Evolutionary conservation across 2,888 invertebrate genomes (phyloP).

Genomic region (Lacanobia oleracea): DNA sequence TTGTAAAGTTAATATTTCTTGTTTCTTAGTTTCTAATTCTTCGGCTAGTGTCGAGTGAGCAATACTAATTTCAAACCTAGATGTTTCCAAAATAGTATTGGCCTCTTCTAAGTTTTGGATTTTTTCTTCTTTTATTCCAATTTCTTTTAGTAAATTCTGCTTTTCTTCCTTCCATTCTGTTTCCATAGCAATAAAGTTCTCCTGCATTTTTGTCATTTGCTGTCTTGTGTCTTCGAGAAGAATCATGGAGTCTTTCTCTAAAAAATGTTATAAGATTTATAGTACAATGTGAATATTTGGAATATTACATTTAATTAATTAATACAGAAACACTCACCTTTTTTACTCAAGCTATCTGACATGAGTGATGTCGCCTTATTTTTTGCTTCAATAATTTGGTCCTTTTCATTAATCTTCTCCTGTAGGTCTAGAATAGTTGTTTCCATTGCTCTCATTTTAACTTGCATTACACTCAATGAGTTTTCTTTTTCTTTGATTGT

Average conservation of each 20-base stretch:
- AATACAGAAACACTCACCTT: conserved; percentile 77
- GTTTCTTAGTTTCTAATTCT: conserved; percentile 87
- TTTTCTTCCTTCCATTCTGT: conserved; percentile 93
- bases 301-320: background rate
- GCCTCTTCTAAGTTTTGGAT: conserved; percentile 90
- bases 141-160: conserved; percentile 87
- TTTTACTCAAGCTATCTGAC: conserved; percentile 93
- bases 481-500: conserved; percentile 91
- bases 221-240: conserved; percentile 95
- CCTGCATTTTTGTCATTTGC: conserved; percentile 95
- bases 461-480: conserved; percentile 83
- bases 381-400: conserved; percentile 95
- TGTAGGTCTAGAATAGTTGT: conserved; percentile 94
- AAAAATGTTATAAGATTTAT: conserved; percentile 56
- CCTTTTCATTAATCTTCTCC: conserved; percentile 95
- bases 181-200: conserved; percentile 93
- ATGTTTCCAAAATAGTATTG: conserved; percentile 87
- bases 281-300: background rate
- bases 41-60: conserved; percentile 89
- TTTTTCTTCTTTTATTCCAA: conserved; percentile 90
- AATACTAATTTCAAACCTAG: conserved; percentile 88
- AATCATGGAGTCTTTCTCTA: conserved; percentile 93
- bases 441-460: conserved; percentile 92
- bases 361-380: conserved; percentile 94
- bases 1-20: conserved; percentile 82